Conservation (phyloP, 2,113 vertebrate genomes). For the Galemys pyrenaicus region DNA sequence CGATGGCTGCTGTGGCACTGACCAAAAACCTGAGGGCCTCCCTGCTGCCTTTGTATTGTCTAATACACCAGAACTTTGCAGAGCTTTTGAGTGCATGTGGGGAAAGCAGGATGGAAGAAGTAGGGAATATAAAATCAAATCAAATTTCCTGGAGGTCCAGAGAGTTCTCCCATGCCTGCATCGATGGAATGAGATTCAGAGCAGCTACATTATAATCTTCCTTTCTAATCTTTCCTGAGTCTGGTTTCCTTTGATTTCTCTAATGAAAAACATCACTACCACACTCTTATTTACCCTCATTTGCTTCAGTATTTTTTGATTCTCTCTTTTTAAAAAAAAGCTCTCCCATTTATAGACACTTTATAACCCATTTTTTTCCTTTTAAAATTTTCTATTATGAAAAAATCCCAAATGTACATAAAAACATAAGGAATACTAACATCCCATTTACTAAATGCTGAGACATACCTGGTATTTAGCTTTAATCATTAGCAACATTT, state of each 20-base stretch:
- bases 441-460: background rate
- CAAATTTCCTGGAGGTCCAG: background rate
- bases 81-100: background rate
- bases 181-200: background rate
- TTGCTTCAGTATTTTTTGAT: background rate
- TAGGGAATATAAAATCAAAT: background rate
- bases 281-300: background rate
- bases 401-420: background rate
- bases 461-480: background rate
- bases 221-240: background rate
- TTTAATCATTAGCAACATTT: background rate
- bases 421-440: background rate
- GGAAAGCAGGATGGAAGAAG: background rate
- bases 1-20: background rate
- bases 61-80: background rate
- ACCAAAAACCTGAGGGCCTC: background rate
- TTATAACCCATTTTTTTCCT: background rate
- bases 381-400: background rate
- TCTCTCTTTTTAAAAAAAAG: background rate
- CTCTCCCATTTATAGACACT: background rate
- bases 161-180: background rate
- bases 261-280: background rate
- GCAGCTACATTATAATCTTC: background rate
- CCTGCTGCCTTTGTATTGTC: background rate
- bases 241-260: background rate